Conservation (phyloP, 2,888 invertebrate species). For the Clitarchus hookeri region DNA sequence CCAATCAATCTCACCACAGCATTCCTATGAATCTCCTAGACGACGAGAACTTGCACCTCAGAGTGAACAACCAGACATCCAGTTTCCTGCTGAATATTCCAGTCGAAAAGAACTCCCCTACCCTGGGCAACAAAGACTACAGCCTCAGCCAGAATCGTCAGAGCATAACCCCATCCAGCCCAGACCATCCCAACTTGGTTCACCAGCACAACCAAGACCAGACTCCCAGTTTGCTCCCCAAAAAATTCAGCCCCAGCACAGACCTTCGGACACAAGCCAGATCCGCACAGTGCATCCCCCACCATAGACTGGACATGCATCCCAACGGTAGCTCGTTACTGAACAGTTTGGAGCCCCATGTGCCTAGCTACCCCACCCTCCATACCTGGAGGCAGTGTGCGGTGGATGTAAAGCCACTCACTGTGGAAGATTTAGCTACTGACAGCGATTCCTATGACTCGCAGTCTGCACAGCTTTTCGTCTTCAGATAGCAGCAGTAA, state of each 20-base stretch:
- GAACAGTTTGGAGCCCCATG: conserved; percentile 19
- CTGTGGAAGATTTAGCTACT: conserved; percentile 43
- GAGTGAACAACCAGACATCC: too few species aligned
- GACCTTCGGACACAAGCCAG: neutral
- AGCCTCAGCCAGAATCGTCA: neutral
- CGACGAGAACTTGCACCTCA: too few species aligned
- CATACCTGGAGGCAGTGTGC: conserved; percentile 33
- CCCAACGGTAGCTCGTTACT: neutral
- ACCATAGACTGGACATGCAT: neutral
- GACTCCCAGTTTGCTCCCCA: neutral
- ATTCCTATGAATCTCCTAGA: too few species aligned
- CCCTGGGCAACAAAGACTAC: neutral
- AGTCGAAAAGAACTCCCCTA: neutral
- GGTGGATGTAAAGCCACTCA: conserved; percentile 36
- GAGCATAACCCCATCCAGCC: too few species aligned
- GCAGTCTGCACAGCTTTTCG: conserved; percentile 33
- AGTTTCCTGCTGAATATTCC: too few species aligned
- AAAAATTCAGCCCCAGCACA: neutral
- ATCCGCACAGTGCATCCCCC: neutral
- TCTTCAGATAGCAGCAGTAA: conserved; percentile 31
- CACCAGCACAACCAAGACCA: neutral
- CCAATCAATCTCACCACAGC: too few species aligned
- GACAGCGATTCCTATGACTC: conserved; percentile 41
- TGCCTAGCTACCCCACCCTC: conserved; percentile 28
- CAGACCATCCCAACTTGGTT: neutral